Conservation (phyloP, 2,797 vertebrate species). For the Clarias pachynema region DNA sequence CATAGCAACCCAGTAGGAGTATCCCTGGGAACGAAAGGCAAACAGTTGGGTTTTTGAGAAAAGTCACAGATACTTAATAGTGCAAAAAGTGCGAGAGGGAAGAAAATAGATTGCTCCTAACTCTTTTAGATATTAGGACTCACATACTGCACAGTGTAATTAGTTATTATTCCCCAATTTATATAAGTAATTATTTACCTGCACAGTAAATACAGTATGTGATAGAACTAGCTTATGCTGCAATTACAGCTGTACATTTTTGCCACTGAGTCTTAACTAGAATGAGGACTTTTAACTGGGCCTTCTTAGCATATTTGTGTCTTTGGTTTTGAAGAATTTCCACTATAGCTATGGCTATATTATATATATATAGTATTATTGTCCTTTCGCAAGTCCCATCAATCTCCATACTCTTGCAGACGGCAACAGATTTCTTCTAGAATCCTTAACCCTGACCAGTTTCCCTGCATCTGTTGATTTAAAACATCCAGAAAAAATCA, state of each 20-base stretch:
- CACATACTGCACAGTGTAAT: background rate
- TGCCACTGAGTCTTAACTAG: background rate
- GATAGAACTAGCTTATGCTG: background rate
- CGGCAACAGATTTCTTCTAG: background rate
- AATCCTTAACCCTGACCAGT: background rate
- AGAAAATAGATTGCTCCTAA: background rate
- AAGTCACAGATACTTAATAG: constrained; percentile 30
- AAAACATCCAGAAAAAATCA: background rate
- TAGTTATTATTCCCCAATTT: background rate
- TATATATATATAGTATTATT: background rate
- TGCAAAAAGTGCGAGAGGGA: constrained; percentile 19
- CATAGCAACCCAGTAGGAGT: constrained; percentile 64
- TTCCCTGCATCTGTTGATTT: background rate
- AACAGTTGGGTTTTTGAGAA: constrained; percentile 49
- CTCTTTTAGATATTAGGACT: background rate
- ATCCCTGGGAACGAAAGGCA: constrained; percentile 62
- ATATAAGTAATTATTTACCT: background rate
- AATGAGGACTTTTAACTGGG: background rate
- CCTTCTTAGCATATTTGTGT: background rate
- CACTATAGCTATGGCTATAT: background rate
- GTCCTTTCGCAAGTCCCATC: background rate
- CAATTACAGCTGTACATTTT: background rate
- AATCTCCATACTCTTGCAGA: background rate
- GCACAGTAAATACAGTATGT: background rate
- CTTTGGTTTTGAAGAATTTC: background rate